Evolutionary conservation across 2,797 vertebrate genomes (phyloP).

Genomic region (Syngnathus rostellatus): DNA sequence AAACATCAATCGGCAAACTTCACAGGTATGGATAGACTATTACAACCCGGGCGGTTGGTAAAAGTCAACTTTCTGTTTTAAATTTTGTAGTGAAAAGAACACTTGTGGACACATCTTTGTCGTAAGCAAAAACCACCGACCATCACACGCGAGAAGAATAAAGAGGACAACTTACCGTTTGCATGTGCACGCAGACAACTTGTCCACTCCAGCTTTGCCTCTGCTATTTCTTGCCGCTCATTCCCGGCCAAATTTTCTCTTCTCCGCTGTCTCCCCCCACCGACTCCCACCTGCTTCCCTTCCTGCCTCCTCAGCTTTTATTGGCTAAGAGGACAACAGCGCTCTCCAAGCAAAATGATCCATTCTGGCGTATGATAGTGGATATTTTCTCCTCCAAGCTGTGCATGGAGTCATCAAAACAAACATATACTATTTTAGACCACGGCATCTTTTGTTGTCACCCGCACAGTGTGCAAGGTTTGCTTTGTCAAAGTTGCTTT

Average conservation of each 20-base stretch:
- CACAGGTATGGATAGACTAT: too few relatives aligned
- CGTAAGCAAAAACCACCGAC: background rate
- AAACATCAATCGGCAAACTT: too few relatives aligned
- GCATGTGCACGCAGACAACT: background rate
- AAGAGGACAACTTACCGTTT: background rate
- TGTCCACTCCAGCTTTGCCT: background rate
- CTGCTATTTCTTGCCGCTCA: background rate
- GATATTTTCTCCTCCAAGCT: constrained; percentile 1
- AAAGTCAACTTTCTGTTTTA: too few relatives aligned
- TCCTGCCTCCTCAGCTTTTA: background rate
- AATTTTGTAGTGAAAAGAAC: too few relatives aligned
- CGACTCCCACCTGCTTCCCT: constrained; percentile 3
- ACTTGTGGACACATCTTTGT: too few relatives aligned
- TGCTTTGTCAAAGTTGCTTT: background rate
- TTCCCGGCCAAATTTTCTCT: background rate
- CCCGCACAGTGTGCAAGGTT: background rate
- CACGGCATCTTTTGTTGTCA: background rate
- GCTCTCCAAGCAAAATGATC: constrained; percentile 1
- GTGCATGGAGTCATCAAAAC: constrained; percentile 5
- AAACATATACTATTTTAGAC: constrained; percentile 7
- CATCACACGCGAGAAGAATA: background rate
- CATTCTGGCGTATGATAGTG: background rate
- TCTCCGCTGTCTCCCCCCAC: background rate
- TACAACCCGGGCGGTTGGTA: too few relatives aligned
- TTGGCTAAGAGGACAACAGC: constrained; percentile 3